Evolutionary conservation across 2,888 invertebrate species (phyloP).

Genomic region (Tetropium fuscum): DNA sequence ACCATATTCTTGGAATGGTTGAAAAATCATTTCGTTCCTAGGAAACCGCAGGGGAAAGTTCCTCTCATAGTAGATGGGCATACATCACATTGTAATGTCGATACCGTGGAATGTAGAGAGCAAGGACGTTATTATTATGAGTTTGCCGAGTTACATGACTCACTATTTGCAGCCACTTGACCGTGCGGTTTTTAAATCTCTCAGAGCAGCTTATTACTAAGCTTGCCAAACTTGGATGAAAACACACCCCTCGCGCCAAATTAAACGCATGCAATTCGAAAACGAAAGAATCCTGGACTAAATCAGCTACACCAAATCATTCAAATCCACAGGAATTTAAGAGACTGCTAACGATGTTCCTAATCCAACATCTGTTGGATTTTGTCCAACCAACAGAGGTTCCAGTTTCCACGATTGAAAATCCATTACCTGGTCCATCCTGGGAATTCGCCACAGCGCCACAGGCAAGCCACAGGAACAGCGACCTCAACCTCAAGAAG

Average conservation of each 20-base stretch:
- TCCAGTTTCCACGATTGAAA: too few relatives aligned
- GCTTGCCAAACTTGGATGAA: slow-evolving; percentile 33
- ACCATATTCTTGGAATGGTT: slow-evolving; percentile 44
- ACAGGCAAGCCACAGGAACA: too few relatives aligned
- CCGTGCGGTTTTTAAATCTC: slow-evolving; percentile 9
- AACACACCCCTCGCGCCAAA: slow-evolving; percentile 31
- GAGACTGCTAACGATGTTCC: too few relatives aligned
- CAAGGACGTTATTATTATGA: slow-evolving; percentile 24
- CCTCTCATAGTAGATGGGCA: slow-evolving; percentile 36
- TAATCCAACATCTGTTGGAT: too few relatives aligned
- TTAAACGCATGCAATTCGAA: slow-evolving; percentile 35
- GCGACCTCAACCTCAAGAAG: too few relatives aligned
- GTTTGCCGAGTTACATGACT: slow-evolving; percentile 38
- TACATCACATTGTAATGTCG: slow-evolving; percentile 38
- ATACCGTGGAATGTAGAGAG: slow-evolving; percentile 37
- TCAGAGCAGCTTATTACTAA: slow-evolving; percentile 27
- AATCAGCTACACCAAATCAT: neutral
- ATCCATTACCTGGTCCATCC: too few relatives aligned
- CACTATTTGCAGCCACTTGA: slow-evolving; percentile 38
- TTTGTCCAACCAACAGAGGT: too few relatives aligned
- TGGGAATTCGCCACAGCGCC: too few relatives aligned
- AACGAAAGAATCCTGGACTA: neutral
- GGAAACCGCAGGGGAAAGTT: slow-evolving; percentile 31
- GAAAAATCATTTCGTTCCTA: slow-evolving; percentile 42
- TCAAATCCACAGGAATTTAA: neutral